Conservation (phyloP, 2,113 vertebrate species). For the mouse (Mus musculus) region GRCm39 chr3:21087001-21087500, state of each 20-base stretch:
- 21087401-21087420: background rate
- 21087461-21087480: background rate
- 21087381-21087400: slow-evolving; percentile 11
- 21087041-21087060: too few species aligned
- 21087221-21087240: background rate
- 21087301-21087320: background rate
- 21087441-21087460: background rate
- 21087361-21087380: background rate
- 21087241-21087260: background rate
- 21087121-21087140: background rate
- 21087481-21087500: background rate
- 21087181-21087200: background rate
- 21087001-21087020: background rate
- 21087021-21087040: too few species aligned
- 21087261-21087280: background rate
- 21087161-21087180: background rate
- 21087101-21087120: background rate
- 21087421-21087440: background rate
- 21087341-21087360: background rate
- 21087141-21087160: background rate
- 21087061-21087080: background rate
- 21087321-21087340: background rate
- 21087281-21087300: background rate
- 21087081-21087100: background rate
- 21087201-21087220: background rate